These are phyloP conservation scores for Hylia prasina DNA, from an alignment of 2,113 vertebrate genomes.

Conservation along the genomic window DNA sequence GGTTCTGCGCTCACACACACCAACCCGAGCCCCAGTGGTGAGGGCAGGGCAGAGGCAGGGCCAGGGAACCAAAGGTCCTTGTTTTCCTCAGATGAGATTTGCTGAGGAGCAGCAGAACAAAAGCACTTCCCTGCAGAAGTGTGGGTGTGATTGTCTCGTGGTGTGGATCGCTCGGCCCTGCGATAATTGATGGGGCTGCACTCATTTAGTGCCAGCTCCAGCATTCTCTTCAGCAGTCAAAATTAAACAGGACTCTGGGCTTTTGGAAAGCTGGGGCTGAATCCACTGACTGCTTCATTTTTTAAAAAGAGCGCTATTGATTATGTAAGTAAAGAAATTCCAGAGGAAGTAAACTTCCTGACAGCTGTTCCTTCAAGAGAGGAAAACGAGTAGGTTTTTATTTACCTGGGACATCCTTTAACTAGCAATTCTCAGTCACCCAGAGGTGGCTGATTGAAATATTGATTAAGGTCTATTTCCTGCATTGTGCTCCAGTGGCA, in stretches of 20 bases:
- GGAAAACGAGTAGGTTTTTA: neutral
- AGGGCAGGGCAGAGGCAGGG: neutral
- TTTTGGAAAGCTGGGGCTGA: neutral
- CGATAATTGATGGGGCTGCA: neutral
- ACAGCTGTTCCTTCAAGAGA: neutral
- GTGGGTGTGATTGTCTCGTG: neutral
- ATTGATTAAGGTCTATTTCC: constrained; percentile 43
- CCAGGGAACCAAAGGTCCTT: neutral
- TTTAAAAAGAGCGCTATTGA: neutral
- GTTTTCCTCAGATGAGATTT: neutral
- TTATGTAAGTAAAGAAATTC: neutral
- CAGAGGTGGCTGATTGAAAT: constrained; percentile 48
- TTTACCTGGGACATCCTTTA: constrained; percentile 1
- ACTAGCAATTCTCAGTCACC: constrained; percentile 33
- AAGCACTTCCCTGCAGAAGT: neutral
- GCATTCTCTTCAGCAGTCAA: neutral
- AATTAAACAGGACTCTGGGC: neutral
- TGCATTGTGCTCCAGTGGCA: neutral
- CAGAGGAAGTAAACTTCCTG: neutral
- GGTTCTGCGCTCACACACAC: neutral
- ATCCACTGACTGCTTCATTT: neutral
- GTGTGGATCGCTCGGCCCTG: neutral
- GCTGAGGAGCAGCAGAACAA: neutral
- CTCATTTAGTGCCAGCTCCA: neutral
- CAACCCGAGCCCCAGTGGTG: neutral